phyloP scores from a whole-genome alignment of 2,888 invertebrate species.

The Drosophila differens region DNA sequence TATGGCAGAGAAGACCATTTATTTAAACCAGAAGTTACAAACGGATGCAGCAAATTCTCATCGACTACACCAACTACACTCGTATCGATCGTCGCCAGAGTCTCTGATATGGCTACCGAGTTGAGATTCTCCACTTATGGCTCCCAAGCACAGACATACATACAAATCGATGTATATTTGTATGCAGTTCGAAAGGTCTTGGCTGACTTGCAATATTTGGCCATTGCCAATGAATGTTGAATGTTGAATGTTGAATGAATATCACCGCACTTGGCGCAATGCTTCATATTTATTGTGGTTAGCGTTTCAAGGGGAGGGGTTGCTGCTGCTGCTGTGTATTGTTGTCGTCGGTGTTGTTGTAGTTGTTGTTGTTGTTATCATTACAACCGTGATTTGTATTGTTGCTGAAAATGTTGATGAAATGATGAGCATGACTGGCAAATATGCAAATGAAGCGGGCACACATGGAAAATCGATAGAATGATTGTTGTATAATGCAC shows the following conservation, averaged over 20 bases:
- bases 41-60: constrained; percentile 49
- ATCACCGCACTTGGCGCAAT: constrained; percentile 71
- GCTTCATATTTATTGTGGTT: constrained; percentile 60
- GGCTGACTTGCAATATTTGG: constrained; percentile 80
- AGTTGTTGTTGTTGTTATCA: constrained; percentile 58
- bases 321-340: constrained; percentile 42
- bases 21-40: constrained; percentile 47
- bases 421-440: constrained; percentile 71
- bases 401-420: constrained; percentile 65
- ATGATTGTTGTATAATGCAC: constrained; percentile 76
- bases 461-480: constrained; percentile 78
- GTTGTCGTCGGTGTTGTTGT: constrained; percentile 38
- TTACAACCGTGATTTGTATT: constrained; percentile 74
- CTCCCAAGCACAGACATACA: constrained; percentile 56
- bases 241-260: constrained; percentile 63
- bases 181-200: constrained; percentile 41
- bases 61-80: constrained; percentile 16
- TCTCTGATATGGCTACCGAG: constrained; percentile 1
- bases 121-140: constrained; percentile 22
- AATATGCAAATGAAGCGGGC: constrained; percentile 70
- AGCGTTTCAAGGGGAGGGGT: constrained; percentile 13
- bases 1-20: constrained; percentile 58
- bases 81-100: constrained; percentile 43
- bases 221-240: constrained; percentile 62
- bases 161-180: neutral